Conservation (phyloP, 2,888 invertebrate species). For the Diachrysia chrysitis region DNA sequence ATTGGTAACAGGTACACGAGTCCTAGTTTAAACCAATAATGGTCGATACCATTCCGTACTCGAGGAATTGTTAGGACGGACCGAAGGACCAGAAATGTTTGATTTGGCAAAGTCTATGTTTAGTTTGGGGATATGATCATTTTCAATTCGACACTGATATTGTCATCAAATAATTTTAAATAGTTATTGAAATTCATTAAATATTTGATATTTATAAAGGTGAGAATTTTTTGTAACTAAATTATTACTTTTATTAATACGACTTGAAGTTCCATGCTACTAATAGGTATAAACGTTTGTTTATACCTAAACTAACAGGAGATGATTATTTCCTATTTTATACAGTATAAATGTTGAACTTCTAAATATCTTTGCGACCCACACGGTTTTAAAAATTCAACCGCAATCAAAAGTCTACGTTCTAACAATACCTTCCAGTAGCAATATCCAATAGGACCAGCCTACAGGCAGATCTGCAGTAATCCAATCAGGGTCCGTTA, state of each 20-base stretch:
- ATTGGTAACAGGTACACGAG: slow-evolving; percentile 8
- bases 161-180: too few species aligned
- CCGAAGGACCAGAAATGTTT: neutral
- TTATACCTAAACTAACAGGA: too few species aligned
- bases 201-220: too few species aligned
- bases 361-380: too few species aligned
- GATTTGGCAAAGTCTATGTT: neutral
- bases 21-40: slow-evolving; percentile 7
- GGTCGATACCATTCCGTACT: neutral
- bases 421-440: slow-evolving; percentile 19
- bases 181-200: too few species aligned
- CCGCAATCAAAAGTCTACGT: neutral
- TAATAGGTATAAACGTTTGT: too few species aligned
- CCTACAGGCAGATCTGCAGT: slow-evolving; percentile 48
- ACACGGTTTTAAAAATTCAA: neutral
- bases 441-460: slow-evolving; percentile 35
- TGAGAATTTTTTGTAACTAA: too few species aligned
- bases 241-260: too few species aligned
- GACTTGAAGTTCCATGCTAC: too few species aligned
- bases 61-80: neutral
- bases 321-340: too few species aligned
- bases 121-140: neutral
- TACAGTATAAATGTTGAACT: too few species aligned
- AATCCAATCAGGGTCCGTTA: slow-evolving; percentile 65
- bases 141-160: neutral